Evolutionary conservation across 1,140 invertebrate species (phyloP), one percentile per base, ranked within the genome.

Genomic region (Globodera ellingtonae): DNA sequence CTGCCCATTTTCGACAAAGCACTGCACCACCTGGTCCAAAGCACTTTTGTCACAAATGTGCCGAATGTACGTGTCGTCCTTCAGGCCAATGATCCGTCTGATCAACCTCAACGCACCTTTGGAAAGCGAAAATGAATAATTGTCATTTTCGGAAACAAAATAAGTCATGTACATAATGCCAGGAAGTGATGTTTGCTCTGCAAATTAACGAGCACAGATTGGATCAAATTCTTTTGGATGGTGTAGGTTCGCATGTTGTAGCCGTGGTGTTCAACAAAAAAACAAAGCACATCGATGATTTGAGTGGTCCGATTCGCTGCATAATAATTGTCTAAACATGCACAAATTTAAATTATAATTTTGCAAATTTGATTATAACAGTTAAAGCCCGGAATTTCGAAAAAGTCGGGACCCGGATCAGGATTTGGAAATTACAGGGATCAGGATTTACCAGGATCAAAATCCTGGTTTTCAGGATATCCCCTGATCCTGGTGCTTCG

Each of bases 241-340:
- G 98, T 94, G 90, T 95, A 98, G 89, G 97, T 98, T 90, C 98
- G 98, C 89, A 98, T 97, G 90, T 65, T 82, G 48, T 84, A 84
- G 10, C 67, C 95, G 91, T 99, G 98, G 92, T 98, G 96, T 91
- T 99, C 97, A n/a, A 99, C 95, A 91, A 97, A 99, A 90, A 99
- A 99, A n/a, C 95, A 95, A 73, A 99, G 91, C 83, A 99, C 91
- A 90, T 99, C 97, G 78, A 99, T 90, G 67, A 99, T 96, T 73
- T 98, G 91, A 70, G 95, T 94, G 66, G 98, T 91, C 72, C 99
- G 91, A 91, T 98, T 96, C 75, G 97, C 96, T 74, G 95, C 96
- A 90, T 95, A 94, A 89, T 97, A 97, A 90, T 98, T 95, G 91
- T 99, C 97, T 91, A 84, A 67, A 89, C 89, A 35, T 35, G 2